A percentile compares a stretch with the other conserved stretches of the same genome.
Conservation (phyloP, 2,888 invertebrate species). For the Trissoscelio sp. region DNA sequence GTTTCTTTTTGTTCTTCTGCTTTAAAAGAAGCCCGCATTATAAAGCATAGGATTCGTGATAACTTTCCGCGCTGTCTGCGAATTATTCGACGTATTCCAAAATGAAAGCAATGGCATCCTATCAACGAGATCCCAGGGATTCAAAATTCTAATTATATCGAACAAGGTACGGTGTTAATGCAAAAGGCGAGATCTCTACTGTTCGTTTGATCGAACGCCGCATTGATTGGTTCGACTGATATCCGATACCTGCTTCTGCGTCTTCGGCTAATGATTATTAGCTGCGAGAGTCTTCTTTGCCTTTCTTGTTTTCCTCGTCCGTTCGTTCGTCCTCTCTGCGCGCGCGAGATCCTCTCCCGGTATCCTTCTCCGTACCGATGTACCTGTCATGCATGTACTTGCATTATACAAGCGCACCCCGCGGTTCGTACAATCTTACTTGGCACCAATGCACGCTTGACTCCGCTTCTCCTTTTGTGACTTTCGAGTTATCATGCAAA, state of each 20-base stretch:
- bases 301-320: conserved; percentile 68
- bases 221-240: conserved; percentile 78
- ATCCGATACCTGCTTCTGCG: conserved; percentile 79
- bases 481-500: conserved; percentile 66
- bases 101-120: conserved; percentile 34
- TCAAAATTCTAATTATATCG: conserved; percentile 65
- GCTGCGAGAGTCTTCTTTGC: conserved; percentile 73
- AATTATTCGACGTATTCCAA: conserved; percentile 36
- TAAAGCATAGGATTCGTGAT: conserved; percentile 7
- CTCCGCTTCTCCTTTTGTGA: conserved; percentile 63
- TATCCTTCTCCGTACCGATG: conserved; percentile 64
- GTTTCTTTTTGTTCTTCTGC: neutral
- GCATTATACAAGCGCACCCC: conserved; percentile 69
- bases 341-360: conserved; percentile 52
- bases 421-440: conserved; percentile 73
- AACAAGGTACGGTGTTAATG: conserved; percentile 57
- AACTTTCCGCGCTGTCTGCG: conserved; percentile 11
- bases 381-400: conserved; percentile 70
- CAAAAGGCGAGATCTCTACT: conserved; percentile 61
- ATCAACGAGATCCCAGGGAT: conserved; percentile 4
- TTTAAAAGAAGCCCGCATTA: neutral
- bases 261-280: conserved; percentile 80
- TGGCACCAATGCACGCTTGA: conserved; percentile 64
- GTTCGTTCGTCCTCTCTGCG: conserved; percentile 67
- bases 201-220: conserved; percentile 76